Evolutionary conservation across 2,797 vertebrate species (phyloP).

Genomic region (Rhynchonycteris naso): DNA sequence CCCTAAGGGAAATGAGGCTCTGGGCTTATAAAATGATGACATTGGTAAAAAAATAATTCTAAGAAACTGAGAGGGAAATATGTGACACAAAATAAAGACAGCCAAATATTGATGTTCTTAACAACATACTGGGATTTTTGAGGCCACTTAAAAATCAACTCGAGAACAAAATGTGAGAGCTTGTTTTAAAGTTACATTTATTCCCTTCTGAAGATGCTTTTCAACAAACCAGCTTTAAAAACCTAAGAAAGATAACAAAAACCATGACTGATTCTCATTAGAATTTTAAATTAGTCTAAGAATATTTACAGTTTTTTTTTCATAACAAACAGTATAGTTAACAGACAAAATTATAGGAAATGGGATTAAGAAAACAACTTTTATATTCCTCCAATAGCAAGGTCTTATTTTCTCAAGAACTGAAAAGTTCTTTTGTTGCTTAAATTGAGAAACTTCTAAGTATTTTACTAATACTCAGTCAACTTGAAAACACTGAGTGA

Average conservation of each 20-base stretch:
- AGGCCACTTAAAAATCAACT: conserved; percentile 6
- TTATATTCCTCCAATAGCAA: background rate
- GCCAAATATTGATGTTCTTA: background rate
- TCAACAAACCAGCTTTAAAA: conserved; percentile 27
- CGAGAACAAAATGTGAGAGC: background rate
- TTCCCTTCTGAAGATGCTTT: background rate
- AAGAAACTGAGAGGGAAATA: background rate
- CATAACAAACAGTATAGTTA: background rate
- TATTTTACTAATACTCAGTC: conserved; percentile 2
- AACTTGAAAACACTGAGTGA: background rate
- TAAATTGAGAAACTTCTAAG: background rate
- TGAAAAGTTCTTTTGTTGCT: background rate
- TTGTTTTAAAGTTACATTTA: background rate
- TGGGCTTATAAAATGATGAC: background rate
- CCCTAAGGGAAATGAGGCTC: background rate
- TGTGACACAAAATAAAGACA: background rate
- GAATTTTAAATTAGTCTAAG: conserved; percentile 38
- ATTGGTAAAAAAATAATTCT: background rate
- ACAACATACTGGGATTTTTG: background rate
- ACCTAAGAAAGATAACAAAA: background rate
- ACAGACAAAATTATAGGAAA: conserved; percentile 9
- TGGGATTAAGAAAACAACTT: background rate
- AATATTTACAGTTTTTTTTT: conserved; percentile 6
- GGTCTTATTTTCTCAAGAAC: background rate
- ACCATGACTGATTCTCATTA: background rate